Percentiles rank a stretch among this genome's conserved stretches.
Conservation (phyloP, 2,888 invertebrate species). For the Iselma pallidipennis region DNA sequence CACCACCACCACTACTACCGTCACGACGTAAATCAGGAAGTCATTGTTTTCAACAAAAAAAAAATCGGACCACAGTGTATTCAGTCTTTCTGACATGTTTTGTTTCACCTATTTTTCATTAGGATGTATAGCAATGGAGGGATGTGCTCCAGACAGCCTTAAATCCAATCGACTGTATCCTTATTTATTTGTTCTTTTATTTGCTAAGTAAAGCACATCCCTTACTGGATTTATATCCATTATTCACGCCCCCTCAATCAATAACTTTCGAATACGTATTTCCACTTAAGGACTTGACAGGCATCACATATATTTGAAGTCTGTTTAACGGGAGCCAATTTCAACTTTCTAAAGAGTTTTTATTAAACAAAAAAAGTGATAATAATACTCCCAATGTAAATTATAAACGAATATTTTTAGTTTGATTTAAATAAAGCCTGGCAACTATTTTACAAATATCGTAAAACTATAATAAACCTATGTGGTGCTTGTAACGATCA, state of each 20-base stretch:
- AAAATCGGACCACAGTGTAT: background rate
- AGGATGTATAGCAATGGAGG: background rate
- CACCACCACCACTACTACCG: constrained; percentile 22
- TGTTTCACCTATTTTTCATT: background rate
- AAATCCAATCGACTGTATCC: constrained; percentile 14
- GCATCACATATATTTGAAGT: background rate
- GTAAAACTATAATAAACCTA: too few species aligned
- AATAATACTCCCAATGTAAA: too few species aligned
- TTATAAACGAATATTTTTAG: too few species aligned
- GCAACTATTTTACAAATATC: too few species aligned
- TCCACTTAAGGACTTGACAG: background rate
- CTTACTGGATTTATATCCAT: constrained; percentile 11
- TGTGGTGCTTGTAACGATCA: too few species aligned
- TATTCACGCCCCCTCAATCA: background rate
- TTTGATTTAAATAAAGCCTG: too few species aligned
- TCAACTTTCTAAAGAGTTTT: background rate
- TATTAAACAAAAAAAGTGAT: background rate
- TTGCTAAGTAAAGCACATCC: constrained; percentile 24
- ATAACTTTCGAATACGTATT: background rate
- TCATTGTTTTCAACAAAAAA: constrained; percentile 43
- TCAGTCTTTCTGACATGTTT: background rate
- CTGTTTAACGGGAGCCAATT: too few species aligned
- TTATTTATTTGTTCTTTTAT: constrained; percentile 28
- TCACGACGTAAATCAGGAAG: constrained; percentile 44
- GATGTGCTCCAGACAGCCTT: background rate